Conservation (phyloP, 2,113 vertebrate species). For the Albula goreensis region DNA sequence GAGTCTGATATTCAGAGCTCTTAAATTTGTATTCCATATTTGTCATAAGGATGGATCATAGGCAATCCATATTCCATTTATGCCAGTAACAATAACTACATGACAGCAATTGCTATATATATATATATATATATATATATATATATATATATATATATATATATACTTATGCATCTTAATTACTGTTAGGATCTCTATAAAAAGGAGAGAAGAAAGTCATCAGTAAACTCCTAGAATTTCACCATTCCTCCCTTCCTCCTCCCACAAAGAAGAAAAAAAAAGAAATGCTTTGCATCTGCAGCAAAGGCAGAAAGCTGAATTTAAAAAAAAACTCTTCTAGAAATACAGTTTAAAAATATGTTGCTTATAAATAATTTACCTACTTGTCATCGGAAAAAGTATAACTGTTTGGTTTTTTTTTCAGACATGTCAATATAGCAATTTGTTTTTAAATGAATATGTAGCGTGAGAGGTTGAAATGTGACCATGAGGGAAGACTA, state of each 20-base stretch:
- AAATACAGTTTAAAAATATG: not conserved
- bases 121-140: too few relatives aligned
- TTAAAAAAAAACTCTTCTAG: too few relatives aligned
- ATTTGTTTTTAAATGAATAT: conserved; percentile 14
- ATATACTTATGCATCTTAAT: too few relatives aligned
- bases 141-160: too few relatives aligned
- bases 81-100: not conserved
- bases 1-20: not conserved
- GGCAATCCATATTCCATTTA: not conserved
- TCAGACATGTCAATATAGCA: not conserved
- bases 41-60: not conserved
- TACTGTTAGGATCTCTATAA: not conserved
- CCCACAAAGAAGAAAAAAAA: not conserved
- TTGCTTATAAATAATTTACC: not conserved
- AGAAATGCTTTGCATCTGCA: not conserved
- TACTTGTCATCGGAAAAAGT: not conserved
- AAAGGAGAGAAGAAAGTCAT: not conserved
- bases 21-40: not conserved
- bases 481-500: not conserved
- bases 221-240: not conserved
- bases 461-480: not conserved
- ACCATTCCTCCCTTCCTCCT: not conserved
- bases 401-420: not conserved
- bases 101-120: too few relatives aligned
- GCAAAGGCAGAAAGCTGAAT: not conserved